Conservation (phyloP, 2,113 vertebrate species). For the Electrona antarctica region DNA sequence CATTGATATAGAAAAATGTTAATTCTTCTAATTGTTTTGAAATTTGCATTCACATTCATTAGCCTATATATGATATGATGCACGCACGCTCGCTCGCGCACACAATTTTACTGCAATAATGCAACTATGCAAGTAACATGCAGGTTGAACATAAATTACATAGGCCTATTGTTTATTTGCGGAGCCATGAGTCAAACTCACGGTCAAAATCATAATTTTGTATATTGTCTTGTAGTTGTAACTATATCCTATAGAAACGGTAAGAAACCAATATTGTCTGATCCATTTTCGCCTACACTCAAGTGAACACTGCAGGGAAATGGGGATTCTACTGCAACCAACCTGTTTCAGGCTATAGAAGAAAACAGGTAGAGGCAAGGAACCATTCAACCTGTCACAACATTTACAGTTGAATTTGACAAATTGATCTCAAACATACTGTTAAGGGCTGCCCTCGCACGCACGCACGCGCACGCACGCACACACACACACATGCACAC, state of each 20-base stretch:
- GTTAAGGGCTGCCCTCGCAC: background rate
- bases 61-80: conserved; percentile 17
- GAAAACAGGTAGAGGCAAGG: conserved; percentile 58
- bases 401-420: conserved; percentile 62
- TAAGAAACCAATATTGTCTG: too few species aligned
- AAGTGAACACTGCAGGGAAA: too few species aligned
- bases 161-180: conserved; percentile 20
- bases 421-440: conserved; percentile 56
- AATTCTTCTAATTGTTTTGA: conserved; percentile 80
- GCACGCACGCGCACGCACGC: too few species aligned
- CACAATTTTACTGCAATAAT: conserved; percentile 21
- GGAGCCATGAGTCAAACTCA: background rate
- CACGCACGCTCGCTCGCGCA: conserved; percentile 13
- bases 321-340: too few species aligned
- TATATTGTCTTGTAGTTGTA: too few species aligned
- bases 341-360: background rate
- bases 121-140: conserved; percentile 36
- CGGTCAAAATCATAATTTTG: too few species aligned
- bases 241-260: too few species aligned
- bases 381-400: conserved; percentile 55
- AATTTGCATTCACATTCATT: conserved; percentile 58
- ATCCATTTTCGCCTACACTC: too few species aligned
- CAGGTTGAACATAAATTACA: conserved; percentile 30
- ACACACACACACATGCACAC: too few species aligned
- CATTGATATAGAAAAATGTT: conserved; percentile 79